These are phyloP conservation scores for Brachionus sp. DNA, from an alignment of 1,140 invertebrate species.

Conservation along the genomic window DNA sequence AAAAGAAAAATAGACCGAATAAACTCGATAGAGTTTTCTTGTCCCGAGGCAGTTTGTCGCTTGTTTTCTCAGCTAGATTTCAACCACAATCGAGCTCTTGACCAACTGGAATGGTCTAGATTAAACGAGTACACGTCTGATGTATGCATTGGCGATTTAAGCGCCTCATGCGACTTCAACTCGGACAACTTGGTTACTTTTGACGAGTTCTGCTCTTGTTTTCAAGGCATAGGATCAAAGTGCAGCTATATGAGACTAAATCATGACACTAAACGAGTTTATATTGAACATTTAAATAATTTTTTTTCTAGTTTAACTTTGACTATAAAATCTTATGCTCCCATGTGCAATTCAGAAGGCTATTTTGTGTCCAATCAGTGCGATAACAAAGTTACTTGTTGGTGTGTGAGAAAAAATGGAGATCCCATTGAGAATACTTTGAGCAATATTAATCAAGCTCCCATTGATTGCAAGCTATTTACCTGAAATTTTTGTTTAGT, in stretches of 20 bases:
- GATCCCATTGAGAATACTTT: neutral
- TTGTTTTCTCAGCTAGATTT: conserved; percentile 5
- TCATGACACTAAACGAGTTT: neutral
- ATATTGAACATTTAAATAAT: neutral
- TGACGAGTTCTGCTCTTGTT: conserved; percentile 19
- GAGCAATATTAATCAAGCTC: conserved; percentile 8
- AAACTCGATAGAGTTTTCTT: conserved; percentile 15
- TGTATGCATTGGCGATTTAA: neutral
- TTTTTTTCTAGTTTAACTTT: neutral
- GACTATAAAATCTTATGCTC: neutral
- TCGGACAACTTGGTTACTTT: neutral
- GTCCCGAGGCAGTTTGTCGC: neutral
- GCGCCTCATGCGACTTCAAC: neutral
- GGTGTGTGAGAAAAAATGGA: conserved; percentile 36
- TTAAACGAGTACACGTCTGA: neutral
- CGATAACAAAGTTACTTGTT: conserved; percentile 24
- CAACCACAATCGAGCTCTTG: neutral
- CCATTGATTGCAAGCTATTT: conserved; percentile 27
- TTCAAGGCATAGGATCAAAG: neutral
- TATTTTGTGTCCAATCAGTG: conserved; percentile 27
- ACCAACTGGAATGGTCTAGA: neutral
- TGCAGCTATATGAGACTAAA: neutral
- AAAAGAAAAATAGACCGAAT: neutral
- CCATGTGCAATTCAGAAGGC: conserved; percentile 21
- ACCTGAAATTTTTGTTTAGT: conserved; percentile 12